Evolutionary conservation across 2,113 vertebrate species (phyloP).

Genomic region (Microcebus griseorufus): DNA sequence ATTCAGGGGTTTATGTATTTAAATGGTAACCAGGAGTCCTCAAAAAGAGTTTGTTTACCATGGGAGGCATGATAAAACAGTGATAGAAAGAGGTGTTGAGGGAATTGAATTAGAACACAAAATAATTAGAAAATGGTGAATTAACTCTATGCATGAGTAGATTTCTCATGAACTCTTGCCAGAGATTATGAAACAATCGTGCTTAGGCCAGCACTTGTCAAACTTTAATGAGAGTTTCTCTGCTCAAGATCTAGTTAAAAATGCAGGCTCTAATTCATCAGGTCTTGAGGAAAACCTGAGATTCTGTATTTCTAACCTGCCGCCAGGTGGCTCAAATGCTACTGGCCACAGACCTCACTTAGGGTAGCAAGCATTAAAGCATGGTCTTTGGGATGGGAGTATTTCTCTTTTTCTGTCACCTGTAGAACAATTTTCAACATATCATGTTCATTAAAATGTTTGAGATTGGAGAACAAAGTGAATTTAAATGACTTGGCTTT

Average conservation of each 20-base stretch:
- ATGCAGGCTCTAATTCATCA: rapidly evolving
- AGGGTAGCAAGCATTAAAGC: background rate
- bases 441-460: background rate
- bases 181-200: background rate
- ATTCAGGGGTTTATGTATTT: background rate
- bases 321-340: background rate
- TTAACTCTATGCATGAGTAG: background rate
- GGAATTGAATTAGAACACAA: no score
- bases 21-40: background rate
- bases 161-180: background rate
- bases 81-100: rapidly evolving
- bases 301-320: rapidly evolving
- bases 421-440: rapidly evolving
- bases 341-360: background rate
- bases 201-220: rapidly evolving
- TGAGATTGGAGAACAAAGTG: no score
- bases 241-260: background rate
- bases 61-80: background rate
- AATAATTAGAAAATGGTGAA: background rate
- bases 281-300: background rate
- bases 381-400: background rate
- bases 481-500: background rate
- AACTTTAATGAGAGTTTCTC: rapidly evolving
- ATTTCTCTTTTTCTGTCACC: background rate
- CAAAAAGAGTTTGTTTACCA: background rate